Percentiles rank a stretch among this genome's conserved stretches.
These are phyloP conservation scores for Anser cygnoides DNA, from an alignment of 2,113 vertebrate species.

Conservation along the genomic window DNA sequence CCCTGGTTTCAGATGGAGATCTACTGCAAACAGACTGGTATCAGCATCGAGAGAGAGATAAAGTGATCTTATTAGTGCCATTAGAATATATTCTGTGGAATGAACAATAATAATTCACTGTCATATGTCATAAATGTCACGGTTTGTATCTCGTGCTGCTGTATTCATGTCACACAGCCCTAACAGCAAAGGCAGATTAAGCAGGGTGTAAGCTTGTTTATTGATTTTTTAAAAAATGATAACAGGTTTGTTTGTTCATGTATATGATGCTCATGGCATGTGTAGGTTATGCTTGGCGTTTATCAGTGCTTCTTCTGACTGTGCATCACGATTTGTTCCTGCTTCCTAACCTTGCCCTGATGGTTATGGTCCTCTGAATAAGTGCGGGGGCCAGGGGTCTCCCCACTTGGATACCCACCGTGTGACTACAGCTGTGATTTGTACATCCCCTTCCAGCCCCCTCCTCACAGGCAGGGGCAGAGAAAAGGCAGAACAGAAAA, in stretches of 20 bases:
- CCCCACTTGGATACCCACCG: not conserved
- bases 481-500: not conserved
- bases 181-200: not conserved
- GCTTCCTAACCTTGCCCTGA: not conserved
- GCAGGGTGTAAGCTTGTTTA: not conserved
- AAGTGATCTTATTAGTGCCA: not conserved
- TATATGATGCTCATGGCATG: not conserved
- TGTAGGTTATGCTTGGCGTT: not conserved
- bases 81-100: not conserved
- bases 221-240: too few relatives aligned
- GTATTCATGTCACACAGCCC: not conserved
- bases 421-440: not conserved
- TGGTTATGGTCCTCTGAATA: not conserved
- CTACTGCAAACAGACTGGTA: not conserved
- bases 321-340: rapidly evolving
- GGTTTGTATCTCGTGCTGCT: not conserved
- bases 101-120: not conserved
- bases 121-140: too few relatives aligned
- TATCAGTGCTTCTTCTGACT: not conserved
- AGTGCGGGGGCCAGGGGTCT: not conserved
- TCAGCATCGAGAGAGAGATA: not conserved
- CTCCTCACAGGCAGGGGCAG: not conserved
- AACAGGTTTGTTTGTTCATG: not conserved
- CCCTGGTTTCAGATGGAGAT: not conserved
- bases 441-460: not conserved